Evolutionary conservation across 2,797 vertebrate species (phyloP), one percentile per base, ranked within the genome.

Genomic region (Adelosebastes latens): DNA sequence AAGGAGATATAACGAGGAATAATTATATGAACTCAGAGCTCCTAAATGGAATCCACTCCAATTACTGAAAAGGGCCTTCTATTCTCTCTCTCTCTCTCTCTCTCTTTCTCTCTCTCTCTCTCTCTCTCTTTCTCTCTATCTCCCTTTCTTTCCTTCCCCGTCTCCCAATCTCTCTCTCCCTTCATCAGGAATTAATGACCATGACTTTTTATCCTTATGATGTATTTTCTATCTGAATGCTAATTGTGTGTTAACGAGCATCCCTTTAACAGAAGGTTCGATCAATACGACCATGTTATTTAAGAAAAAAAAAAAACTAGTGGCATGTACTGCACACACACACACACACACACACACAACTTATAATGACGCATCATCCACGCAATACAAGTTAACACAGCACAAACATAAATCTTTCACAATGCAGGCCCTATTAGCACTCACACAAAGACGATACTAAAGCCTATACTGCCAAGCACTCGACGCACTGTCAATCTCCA

Each of bases 131-230:
- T 70, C 74, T 61, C 34, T 79, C 63, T 68, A 29, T 73, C 52
- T 11, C 42, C 42, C 71, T 62, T 24, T 79, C 72, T 72, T 39
- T 72, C 72, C 12, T 34, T 42, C 67, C 61, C 72, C 39, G 73
- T 74, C 80, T 74, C 85, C 52, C 68, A 55, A 56, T 88, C 83
- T 84, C 85, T 83, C 81, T 77, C 87, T 93, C 86, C 90, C 80
- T 91, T 93, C 93, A 95, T 95, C 95, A 95, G 96, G 95, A 96
- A 96, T 94, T 92, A 95, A 94, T 93, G 92, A 94, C 94, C 93
- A 94, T 94, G 94, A 95, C 95, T 96, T 96, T 95, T 95, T 95
- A 95, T 93, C 92, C 91, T 94, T 94, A 94, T 87, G 87, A 94
- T 94, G 92, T 94, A 93, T 96, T 96, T 96, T 96, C 89, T 96